Conservation (phyloP, 1,140 invertebrate species). For the Procambarus virginalis region DNA sequence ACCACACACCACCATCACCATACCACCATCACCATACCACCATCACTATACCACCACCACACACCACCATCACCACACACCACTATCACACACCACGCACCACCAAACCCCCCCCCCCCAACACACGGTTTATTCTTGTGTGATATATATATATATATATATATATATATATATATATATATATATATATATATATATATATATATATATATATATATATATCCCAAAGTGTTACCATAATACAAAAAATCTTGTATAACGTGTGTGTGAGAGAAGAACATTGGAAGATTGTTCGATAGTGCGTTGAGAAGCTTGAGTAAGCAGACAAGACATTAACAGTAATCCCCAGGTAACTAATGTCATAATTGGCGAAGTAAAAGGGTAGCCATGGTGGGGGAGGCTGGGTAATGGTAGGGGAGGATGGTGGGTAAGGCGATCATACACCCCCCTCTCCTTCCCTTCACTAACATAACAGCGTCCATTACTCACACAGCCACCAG, state of each 20-base stretch:
- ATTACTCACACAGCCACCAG: neutral
- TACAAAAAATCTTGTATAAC: too few species aligned
- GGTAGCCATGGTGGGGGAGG: neutral
- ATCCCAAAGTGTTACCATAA: too few species aligned
- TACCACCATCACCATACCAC: too few species aligned
- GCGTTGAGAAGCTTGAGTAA: neutral
- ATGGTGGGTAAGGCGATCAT: conserved; percentile 8
- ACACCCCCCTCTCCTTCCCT: neutral
- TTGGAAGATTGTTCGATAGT: neutral
- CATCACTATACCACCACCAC: too few species aligned
- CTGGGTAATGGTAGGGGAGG: neutral
- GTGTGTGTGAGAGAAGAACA: neutral
- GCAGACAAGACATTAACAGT: neutral
- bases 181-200: too few species aligned
- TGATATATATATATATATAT: neutral
- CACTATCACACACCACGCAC: neutral
- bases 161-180: neutral
- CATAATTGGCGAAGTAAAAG: conserved; percentile 13
- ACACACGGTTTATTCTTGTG: neutral
- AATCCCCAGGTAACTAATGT: conserved; percentile 9
- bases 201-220: too few species aligned
- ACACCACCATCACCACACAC: too few species aligned
- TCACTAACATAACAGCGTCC: neutral
- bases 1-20: too few species aligned
- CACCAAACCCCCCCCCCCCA: neutral